Evolutionary conservation across 2,113 vertebrate species (phyloP), one percentile per base, ranked within the genome.

Genomic region (Forbesichthys papilliferus): DNA sequence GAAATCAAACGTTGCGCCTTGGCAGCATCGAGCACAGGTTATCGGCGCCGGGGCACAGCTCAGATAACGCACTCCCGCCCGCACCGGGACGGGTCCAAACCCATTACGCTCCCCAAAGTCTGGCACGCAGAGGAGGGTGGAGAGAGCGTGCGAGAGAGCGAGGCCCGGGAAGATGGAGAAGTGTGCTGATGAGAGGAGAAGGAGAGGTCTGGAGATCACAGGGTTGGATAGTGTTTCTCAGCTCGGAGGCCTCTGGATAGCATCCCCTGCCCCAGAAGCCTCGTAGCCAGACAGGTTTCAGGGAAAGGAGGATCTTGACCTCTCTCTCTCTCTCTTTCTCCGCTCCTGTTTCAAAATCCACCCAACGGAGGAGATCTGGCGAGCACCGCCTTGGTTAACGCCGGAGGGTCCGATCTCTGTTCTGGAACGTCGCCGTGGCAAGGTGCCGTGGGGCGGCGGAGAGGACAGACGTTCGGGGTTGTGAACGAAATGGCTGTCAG

Each of bases 171-270:
- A 69, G 79, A 83, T 79, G 79, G 84, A 85, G 66, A 81, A 73
- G 77, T 82, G 81, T n/a, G 13, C 65, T 81, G 77, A 84, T 81
- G 79, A 80, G 82, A 73, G 77, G 69, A 78, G 71, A 90, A 75
- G 20, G 60, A 83, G 67, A 71, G 78, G 83, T 84, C 81, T 89
- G 79, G 74, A 88, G 80, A 90, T 86, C 84, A 78, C 65, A 73
- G 66, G 62, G 74, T 67, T 79, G 82, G 84, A 88, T 91, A 68
- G 79, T 79, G 84, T 89, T 91, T 87, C 86, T 73, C 68, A 72
- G 78, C 75, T 76, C 13, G 18, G 34, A 67, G 71, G 75, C 56
- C 74, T 87, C 85, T 90, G 88, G 75, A 87, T 81, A 87, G 74
- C 80, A 72, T 91, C 82, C 75, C 63, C 74, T 64, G 63, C 4